phyloP scores from a whole-genome alignment of 2,797 vertebrate genomes.

The Chelonia mydas region DNA sequence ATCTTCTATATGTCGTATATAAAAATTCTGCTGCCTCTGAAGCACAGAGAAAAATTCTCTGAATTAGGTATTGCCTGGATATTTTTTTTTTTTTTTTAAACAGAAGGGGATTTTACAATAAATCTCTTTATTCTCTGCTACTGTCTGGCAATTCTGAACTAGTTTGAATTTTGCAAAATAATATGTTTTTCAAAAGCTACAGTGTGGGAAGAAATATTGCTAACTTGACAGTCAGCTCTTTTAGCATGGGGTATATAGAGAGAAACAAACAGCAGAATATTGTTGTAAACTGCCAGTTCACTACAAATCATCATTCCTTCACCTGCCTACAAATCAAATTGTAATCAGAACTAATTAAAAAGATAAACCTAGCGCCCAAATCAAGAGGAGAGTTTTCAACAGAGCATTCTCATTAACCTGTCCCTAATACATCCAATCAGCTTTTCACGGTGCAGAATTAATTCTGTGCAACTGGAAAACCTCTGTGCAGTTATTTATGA shows the following conservation, averaged over 20 bases:
- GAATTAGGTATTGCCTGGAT: background rate
- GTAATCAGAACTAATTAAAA: constrained; percentile 79
- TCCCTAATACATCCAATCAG: constrained; percentile 51
- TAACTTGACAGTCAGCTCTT: constrained; percentile 35
- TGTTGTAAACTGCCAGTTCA: constrained; percentile 60
- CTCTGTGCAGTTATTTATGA: constrained; percentile 59
- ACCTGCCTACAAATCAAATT: constrained; percentile 64
- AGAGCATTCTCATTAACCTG: constrained; percentile 76
- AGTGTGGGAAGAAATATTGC: constrained; percentile 23
- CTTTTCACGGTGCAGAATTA: constrained; percentile 46
- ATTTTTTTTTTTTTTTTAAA: constrained; percentile 26
- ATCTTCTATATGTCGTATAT: constrained; percentile 58
- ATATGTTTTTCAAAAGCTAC: background rate
- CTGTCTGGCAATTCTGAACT: constrained; percentile 16
- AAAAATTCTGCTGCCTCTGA: constrained; percentile 48
- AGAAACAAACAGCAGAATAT: constrained; percentile 54
- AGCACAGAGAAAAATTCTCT: constrained; percentile 34
- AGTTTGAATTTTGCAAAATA: background rate
- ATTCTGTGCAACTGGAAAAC: constrained; percentile 32
- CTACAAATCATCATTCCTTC: constrained; percentile 60
- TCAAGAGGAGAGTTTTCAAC: constrained; percentile 67
- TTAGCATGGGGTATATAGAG: constrained; percentile 40
- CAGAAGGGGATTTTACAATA: constrained; percentile 37
- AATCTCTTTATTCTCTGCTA: constrained; percentile 7
- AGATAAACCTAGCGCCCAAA: constrained; percentile 68